Evolutionary conservation across 2,797 vertebrate species (phyloP).

Genomic region (Hypotaenidia okinawae): DNA sequence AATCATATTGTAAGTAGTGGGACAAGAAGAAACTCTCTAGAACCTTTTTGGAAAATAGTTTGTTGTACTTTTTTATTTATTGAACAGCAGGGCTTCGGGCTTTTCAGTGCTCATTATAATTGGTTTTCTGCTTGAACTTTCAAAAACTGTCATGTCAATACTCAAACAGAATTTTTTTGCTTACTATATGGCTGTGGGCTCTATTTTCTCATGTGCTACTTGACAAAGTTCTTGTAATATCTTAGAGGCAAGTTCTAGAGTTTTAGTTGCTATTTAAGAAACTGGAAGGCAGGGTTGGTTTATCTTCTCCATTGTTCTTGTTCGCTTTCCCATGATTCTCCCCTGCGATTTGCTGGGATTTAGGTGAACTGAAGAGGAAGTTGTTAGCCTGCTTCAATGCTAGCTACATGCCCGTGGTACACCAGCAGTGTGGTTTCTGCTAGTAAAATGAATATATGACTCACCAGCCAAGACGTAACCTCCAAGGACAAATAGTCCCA

Average conservation of each 20-base stretch:
- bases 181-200: conserved; percentile 84
- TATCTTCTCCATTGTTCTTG: conserved; percentile 44
- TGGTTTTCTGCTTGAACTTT: conserved; percentile 93
- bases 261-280: conserved; percentile 79
- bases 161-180: conserved; percentile 89
- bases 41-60: conserved; percentile 86
- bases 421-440: neutral
- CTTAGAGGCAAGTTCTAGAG: conserved; percentile 84
- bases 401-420: neutral
- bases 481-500: neutral
- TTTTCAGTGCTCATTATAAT: conserved; percentile 89
- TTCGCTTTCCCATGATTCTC: neutral
- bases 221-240: conserved; percentile 88
- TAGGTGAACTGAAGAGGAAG: neutral
- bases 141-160: conserved; percentile 94
- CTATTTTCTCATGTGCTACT: conserved; percentile 86
- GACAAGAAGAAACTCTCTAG: conserved; percentile 84
- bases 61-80: conserved; percentile 87
- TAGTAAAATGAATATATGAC: neutral
- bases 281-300: conserved; percentile 61
- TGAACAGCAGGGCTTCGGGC: conserved; percentile 85
- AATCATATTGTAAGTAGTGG: conserved; percentile 85
- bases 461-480: neutral
- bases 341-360: conserved; percentile 13
- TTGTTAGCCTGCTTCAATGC: neutral